These are phyloP conservation scores for Leucophora obtusa DNA, from an alignment of 2,888 invertebrate species.

Conservation along the genomic window DNA sequence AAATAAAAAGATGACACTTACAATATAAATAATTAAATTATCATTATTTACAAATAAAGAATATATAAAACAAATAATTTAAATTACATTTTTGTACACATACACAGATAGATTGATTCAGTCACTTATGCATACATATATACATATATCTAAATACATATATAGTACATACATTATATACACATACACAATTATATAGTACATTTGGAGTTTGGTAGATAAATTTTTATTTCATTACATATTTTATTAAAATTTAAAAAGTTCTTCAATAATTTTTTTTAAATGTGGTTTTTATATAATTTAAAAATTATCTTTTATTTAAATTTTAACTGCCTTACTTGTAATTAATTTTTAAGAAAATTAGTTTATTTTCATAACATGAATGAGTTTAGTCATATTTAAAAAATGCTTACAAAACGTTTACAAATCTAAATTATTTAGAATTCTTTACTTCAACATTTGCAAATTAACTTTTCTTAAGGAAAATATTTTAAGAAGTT, in stretches of 20 bases:
- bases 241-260: neutral
- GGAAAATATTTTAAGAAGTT: too few relatives aligned
- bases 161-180: conserved; percentile 40
- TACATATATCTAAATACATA: neutral
- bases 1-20: conserved; percentile 11
- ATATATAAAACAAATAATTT: neutral
- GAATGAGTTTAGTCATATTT: too few relatives aligned
- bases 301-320: neutral
- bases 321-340: neutral
- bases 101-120: conserved; percentile 23
- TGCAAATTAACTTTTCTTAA: too few relatives aligned
- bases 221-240: neutral
- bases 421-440: too few relatives aligned
- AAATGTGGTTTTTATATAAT: neutral
- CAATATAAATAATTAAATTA: conserved; percentile 3
- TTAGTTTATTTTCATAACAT: too few relatives aligned
- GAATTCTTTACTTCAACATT: too few relatives aligned
- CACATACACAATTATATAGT: conserved; percentile 5
- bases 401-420: too few relatives aligned
- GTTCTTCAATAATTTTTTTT: neutral
- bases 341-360: neutral
- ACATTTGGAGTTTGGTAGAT: neutral
- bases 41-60: conserved; percentile 3
- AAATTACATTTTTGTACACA: conserved; percentile 19
- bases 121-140: conserved; percentile 3